Percentiles rank a stretch among this genome's conserved stretches.
These are phyloP conservation scores for Chymomyza costata DNA, from an alignment of 1,140 invertebrate species.

Conservation along the genomic window DNA sequence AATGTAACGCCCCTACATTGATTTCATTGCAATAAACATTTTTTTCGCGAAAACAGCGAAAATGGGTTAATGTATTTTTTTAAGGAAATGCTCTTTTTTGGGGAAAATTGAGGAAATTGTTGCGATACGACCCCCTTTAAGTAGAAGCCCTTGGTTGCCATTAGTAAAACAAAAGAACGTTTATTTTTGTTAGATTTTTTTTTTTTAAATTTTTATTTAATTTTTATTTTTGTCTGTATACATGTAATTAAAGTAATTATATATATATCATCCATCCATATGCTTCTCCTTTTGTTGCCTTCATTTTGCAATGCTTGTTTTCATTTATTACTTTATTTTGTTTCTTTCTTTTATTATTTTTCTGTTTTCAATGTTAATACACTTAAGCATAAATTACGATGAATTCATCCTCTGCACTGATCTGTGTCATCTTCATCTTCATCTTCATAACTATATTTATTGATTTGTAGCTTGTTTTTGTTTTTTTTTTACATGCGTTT, in stretches of 20 bases:
- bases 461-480: conserved; percentile 32
- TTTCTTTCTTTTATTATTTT: conserved; percentile 20
- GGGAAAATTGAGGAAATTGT: no score
- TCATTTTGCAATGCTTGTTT: not conserved
- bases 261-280: conserved; percentile 15
- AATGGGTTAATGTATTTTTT: no score
- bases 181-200: conserved; percentile 3
- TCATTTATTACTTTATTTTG: conserved; percentile 17
- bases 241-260: conserved; percentile 65
- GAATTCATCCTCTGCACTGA: conserved; percentile 14
- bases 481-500: conserved; percentile 12
- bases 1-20: no score
- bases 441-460: conserved; percentile 36
- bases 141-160: no score
- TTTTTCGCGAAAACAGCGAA: no score
- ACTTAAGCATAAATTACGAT: conserved; percentile 34
- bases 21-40: no score
- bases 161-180: conserved; percentile 9
- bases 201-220: conserved; percentile 59
- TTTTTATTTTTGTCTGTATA: conserved; percentile 63
- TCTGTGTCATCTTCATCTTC: conserved; percentile 9
- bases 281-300: not conserved
- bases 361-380: conserved; percentile 21
- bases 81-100: no score
- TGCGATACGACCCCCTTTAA: no score